Evolutionary conservation across 1,140 invertebrate species (phyloP).

Genomic region (Hylaeus volcanicus): DNA sequence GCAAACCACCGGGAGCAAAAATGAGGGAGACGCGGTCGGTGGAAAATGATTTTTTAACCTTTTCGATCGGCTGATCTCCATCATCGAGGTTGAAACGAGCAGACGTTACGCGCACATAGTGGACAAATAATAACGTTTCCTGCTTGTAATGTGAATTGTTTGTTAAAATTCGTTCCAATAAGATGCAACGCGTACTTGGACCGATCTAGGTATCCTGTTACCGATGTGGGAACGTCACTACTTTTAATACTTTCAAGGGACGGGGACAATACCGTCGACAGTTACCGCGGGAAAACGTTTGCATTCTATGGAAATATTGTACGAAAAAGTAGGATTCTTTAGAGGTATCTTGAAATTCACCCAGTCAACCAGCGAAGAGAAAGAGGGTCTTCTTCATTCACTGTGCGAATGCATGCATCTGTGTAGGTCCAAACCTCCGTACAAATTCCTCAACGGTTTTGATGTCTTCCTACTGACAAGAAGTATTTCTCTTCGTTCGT

Average conservation of each 20-base stretch:
- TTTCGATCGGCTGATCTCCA: slow-evolving; percentile 54
- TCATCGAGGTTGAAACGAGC: slow-evolving; percentile 45
- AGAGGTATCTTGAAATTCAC: slow-evolving; percentile 28
- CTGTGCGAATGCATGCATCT: slow-evolving; percentile 13
- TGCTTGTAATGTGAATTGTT: too few relatives aligned
- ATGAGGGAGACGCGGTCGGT: background rate
- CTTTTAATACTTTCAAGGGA: slow-evolving; percentile 8
- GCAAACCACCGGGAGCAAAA: background rate
- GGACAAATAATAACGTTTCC: too few relatives aligned
- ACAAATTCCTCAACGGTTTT: slow-evolving; percentile 45
- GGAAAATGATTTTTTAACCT: slow-evolving; percentile 64
- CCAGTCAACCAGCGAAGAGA: slow-evolving; percentile 26
- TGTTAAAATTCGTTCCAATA: background rate
- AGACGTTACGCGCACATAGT: slow-evolving; percentile 3
- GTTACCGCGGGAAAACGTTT: slow-evolving; percentile 7
- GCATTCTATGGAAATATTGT: slow-evolving; percentile 23
- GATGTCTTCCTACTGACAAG: slow-evolving; percentile 34
- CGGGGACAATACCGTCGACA: background rate
- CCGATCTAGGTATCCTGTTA: too few relatives aligned
- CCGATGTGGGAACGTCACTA: background rate
- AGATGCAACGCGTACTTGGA: background rate
- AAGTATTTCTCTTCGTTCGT: slow-evolving; percentile 47
- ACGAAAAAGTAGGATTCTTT: slow-evolving; percentile 24
- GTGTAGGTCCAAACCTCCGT: slow-evolving; percentile 9
- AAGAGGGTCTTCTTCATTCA: slow-evolving; percentile 32